Evolutionary conservation across 2,888 invertebrate genomes (phyloP), one percentile per base, ranked within the genome.

Genomic region (Apoderus coryli): DNA sequence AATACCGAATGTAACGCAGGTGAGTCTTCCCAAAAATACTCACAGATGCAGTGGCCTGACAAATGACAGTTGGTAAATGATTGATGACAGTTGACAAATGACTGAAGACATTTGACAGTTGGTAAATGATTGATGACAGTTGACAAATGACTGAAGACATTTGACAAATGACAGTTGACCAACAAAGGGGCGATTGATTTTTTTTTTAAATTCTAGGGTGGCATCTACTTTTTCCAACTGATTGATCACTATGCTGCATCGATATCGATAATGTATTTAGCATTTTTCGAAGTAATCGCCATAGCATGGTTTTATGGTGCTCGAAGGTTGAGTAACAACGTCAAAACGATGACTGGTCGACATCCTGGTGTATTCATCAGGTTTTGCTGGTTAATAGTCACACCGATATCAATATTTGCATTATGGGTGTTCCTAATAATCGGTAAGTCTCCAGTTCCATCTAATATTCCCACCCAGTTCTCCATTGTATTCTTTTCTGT

Each of bases 171-270:
- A n/a, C n/a, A n/a, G n/a, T n/a, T n/a, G n/a, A n/a, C n/a, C 19
- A n/a, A 19, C 7, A 14, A 27, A 27, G 11, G 27, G 10, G 12
- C 6, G 7, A 9, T 7, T 13, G 6, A 14, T 10, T 27, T 9
- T 25, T 7, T 29, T 25, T 4, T 23, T 13, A 11, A 4, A 26
- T 44, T 59, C 22, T 52, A 79, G 76, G 85, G 88, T 44, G 92
- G 90, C 43, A 89, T 89, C 50, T 90, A 81, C 53, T 80, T 81
- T 54, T 88, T 92, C 54, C 88, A 89, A 64, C 56, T 92, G 37
- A 79, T 92, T 61, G 90, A 92, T 52, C 85, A 84, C 52, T 92
- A 88, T 54, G 85, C 89, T n/a, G 86, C 88, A 10, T 82, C 84
- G 25, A 76, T 89, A 45, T 84, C 89, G 32, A 81, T 90, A 30